Percentiles rank a stretch among this genome's conserved stretches.
These are phyloP conservation scores for Myodes glareolus DNA, from an alignment of 2,113 vertebrate genomes.

Conservation along the genomic window DNA sequence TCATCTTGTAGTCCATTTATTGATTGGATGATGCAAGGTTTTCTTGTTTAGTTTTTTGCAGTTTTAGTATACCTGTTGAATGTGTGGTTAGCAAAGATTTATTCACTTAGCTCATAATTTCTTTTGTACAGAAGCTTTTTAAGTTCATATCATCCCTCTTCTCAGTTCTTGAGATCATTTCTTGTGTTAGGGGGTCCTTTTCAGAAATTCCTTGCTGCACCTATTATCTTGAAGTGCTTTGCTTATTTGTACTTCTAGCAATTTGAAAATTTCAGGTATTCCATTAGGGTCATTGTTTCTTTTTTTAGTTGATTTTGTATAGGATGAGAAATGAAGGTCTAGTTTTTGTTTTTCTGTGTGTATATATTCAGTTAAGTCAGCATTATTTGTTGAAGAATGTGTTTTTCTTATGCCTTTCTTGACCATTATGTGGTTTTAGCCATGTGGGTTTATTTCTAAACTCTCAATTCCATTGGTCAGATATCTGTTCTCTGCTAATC, in stretches of 20 bases:
- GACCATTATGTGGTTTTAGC: background rate
- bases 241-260: background rate
- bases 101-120: background rate
- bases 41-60: background rate
- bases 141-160: background rate
- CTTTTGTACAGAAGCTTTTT: background rate
- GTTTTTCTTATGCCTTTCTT: background rate
- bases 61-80: background rate
- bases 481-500: background rate
- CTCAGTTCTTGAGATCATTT: background rate
- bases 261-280: background rate
- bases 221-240: background rate
- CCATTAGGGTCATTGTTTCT: background rate
- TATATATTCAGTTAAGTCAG: background rate
- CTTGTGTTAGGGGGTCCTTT: background rate
- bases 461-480: background rate
- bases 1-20: background rate
- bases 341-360: background rate
- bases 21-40: background rate
- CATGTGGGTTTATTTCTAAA: background rate
- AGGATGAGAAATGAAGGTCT: background rate
- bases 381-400: background rate
- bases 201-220: background rate
- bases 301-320: background rate
- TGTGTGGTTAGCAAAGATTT: background rate